A percentile compares a stretch with the other conserved stretches of the same genome.
These are phyloP conservation scores for Latrodectus elegans DNA, from an alignment of 2,888 invertebrate species.

Conservation along the genomic window DNA sequence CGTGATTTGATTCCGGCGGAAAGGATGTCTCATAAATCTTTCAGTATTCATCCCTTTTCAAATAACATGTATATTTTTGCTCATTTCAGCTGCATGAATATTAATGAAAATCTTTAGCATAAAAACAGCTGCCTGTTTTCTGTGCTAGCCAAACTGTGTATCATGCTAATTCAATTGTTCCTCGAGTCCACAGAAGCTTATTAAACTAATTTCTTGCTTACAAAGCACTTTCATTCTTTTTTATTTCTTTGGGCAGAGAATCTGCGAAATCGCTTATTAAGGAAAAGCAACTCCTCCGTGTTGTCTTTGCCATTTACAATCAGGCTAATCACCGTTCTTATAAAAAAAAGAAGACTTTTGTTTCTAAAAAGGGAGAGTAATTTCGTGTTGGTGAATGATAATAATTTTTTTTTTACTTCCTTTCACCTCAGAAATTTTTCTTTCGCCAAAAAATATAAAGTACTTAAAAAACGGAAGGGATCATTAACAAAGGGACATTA, in stretches of 20 bases:
- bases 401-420: conserved; percentile 13
- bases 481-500: conserved; percentile 52
- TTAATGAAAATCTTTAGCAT: not conserved
- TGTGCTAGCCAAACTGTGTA: not conserved
- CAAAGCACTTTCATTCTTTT: not conserved
- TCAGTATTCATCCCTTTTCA: conserved; percentile 1
- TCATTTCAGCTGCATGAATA: not conserved
- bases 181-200: conserved; percentile 14
- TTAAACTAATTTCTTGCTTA: conserved; percentile 34
- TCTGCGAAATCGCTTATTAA: conserved; percentile 3
- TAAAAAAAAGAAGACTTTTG: not conserved
- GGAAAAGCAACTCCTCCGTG: conserved; percentile 24
- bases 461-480: conserved; percentile 22
- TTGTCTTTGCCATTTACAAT: conserved; percentile 40
- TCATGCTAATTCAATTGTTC: conserved; percentile 30
- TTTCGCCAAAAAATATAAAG: not conserved
- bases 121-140: not conserved
- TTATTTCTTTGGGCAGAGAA: not conserved
- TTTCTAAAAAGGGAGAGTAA: not conserved
- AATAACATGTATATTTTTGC: conserved; percentile 1
- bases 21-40: not conserved
- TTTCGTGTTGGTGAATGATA: conserved; percentile 21
- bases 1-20: not conserved
- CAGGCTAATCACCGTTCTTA: not conserved
- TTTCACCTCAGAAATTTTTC: not conserved